A percentile compares a stretch with the other conserved stretches of the same genome.
Evolutionary conservation across 37 sponge, comb jelly and placozoan genomes (phyloP).

Genomic region (Ianthella basta): DNA sequence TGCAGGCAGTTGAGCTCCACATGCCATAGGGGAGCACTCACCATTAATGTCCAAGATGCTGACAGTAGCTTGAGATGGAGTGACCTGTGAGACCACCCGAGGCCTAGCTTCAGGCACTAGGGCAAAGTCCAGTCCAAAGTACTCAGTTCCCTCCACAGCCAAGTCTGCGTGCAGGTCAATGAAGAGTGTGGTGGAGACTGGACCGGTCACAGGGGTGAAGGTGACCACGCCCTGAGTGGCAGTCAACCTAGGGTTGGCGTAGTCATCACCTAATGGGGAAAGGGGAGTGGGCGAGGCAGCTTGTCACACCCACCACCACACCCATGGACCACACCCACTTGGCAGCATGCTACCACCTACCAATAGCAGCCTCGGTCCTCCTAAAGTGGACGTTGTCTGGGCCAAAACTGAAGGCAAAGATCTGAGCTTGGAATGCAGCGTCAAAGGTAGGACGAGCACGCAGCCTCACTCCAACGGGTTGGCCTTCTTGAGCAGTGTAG

Average conservation of each 20-base stretch:
- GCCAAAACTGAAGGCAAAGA: neutral
- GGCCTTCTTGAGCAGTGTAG: neutral
- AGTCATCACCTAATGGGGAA: slow-evolving; percentile 11
- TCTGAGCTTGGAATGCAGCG: neutral
- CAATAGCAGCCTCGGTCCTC: neutral
- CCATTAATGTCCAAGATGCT: neutral
- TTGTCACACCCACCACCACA: no score
- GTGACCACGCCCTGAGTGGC: neutral
- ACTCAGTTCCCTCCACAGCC: neutral
- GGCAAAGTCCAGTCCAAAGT: slow-evolving; percentile 9
- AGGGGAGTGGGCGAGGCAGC: no score
- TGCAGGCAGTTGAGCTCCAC: no score
- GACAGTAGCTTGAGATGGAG: neutral
- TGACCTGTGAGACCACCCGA: neutral
- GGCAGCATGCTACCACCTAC: no score
- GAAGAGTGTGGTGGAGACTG: neutral
- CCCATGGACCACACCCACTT: no score
- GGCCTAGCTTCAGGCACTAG: neutral
- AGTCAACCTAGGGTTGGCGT: neutral
- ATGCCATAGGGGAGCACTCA: neutral
- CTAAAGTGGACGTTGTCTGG: neutral
- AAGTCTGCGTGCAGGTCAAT: neutral
- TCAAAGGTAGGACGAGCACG: neutral
- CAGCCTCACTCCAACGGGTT: neutral
- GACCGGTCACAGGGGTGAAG: neutral